phyloP scores from a whole-genome alignment of 2,797 vertebrate species.

The Crenuchus spilurus region DNA sequence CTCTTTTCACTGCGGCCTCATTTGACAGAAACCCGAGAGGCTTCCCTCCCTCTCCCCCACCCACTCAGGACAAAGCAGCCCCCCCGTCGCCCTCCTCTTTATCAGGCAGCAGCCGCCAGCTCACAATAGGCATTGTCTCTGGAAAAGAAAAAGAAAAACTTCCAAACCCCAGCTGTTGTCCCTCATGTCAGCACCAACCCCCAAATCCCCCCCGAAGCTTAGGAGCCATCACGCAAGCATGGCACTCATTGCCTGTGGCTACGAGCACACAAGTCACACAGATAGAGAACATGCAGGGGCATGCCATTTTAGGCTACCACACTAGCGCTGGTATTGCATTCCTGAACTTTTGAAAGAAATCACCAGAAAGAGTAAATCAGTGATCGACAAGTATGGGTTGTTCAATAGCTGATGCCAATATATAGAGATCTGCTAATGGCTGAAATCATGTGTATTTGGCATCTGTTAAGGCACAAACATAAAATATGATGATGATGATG shows the following conservation, averaged over 20 bases:
- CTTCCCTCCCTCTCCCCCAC: conserved; percentile 55
- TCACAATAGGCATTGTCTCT: conserved; percentile 65
- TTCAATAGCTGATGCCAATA: too few relatives aligned
- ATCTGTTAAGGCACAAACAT: too few relatives aligned
- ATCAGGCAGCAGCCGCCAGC: conserved; percentile 53
- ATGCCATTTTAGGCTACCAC: too few relatives aligned
- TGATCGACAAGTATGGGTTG: too few relatives aligned
- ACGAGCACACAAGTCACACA: conserved; percentile 13
- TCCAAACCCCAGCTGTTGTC: conserved; percentile 72
- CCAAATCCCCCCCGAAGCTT: conserved; percentile 5
- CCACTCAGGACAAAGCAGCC: conserved; percentile 67
- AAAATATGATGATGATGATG: too few relatives aligned
- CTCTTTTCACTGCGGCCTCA: conserved; percentile 67
- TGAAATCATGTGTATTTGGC: too few relatives aligned
- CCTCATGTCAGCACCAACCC: conserved; percentile 22
- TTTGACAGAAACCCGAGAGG: conserved; percentile 68
- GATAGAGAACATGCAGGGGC: conserved; percentile 7
- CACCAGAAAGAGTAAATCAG: too few relatives aligned
- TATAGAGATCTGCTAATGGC: too few relatives aligned
- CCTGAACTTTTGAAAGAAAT: too few relatives aligned
- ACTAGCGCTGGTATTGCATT: too few relatives aligned
- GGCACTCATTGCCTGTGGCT: conserved; percentile 13
- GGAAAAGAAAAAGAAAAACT: conserved; percentile 21
- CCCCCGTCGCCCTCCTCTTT: conserved; percentile 50
- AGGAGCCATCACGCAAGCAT: conserved; percentile 15